phyloP scores from a whole-genome alignment of 2,797 vertebrate species.

The Aplochiton taeniatus region DNA sequence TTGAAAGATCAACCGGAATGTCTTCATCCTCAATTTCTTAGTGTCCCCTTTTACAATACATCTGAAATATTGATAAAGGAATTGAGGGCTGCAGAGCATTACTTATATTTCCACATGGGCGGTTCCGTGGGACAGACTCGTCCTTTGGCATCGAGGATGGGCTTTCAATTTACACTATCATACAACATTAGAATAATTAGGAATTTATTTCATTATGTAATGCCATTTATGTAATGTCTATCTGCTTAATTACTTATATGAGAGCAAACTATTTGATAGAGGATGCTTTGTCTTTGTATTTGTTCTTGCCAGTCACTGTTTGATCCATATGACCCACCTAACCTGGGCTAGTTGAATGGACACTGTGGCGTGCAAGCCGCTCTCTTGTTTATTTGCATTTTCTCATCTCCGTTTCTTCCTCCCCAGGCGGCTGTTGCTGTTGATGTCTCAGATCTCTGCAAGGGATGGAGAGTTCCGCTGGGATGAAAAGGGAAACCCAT shows the following conservation, averaged over 20 bases:
- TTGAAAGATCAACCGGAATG: conserved; percentile 45
- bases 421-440: conserved; percentile 53
- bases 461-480: conserved; percentile 41
- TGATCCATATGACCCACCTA: too few relatives aligned
- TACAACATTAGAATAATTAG: too few relatives aligned
- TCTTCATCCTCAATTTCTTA: conserved; percentile 45
- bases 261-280: too few relatives aligned
- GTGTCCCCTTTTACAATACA: conserved; percentile 48
- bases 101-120: conserved; percentile 28
- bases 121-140: conserved; percentile 35
- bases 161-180: too few relatives aligned
- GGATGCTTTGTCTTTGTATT: too few relatives aligned
- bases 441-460: conserved; percentile 63
- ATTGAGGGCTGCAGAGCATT: conserved; percentile 32
- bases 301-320: too few relatives aligned
- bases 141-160: conserved; percentile 33
- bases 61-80: conserved; percentile 56
- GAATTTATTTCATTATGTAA: too few relatives aligned
- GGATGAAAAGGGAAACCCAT: conserved; percentile 47
- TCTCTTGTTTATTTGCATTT: conserved; percentile 44
- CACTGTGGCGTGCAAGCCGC: conserved; percentile 8
- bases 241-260: too few relatives aligned
- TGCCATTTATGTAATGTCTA: too few relatives aligned
- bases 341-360: too few relatives aligned
- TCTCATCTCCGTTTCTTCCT: conserved; percentile 39